phyloP scores from a whole-genome alignment of 2,888 invertebrate species.

The Drosophila crucigera region DNA sequence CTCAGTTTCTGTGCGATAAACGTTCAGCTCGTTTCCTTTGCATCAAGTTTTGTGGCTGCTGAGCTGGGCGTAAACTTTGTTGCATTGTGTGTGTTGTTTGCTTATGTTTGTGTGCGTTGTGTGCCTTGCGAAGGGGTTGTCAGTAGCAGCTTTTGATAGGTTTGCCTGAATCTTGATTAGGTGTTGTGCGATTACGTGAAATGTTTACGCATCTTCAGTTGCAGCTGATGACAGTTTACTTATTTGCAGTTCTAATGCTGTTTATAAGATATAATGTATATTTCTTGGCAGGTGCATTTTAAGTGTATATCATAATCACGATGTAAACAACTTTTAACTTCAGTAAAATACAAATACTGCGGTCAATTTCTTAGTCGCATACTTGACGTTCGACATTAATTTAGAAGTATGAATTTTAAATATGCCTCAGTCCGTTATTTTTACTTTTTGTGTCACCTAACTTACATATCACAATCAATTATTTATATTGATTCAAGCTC shows the following conservation, averaged over 20 bases:
- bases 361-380: neutral
- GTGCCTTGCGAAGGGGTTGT: neutral
- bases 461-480: neutral
- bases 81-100: slow-evolving; percentile 54
- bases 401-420: neutral
- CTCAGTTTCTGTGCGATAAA: slow-evolving; percentile 57
- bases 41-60: slow-evolving; percentile 73
- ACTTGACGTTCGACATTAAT: neutral
- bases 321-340: neutral
- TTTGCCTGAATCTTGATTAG: slow-evolving; percentile 71
- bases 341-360: neutral
- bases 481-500: neutral
- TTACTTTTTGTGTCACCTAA: neutral
- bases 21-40: slow-evolving; percentile 61
- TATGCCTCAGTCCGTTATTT: neutral
- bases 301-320: neutral
- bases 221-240: slow-evolving; percentile 24
- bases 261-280: neutral
- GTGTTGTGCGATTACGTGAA: slow-evolving; percentile 74
- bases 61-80: slow-evolving; percentile 62
- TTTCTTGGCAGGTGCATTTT: neutral
- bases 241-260: slow-evolving; percentile 6
- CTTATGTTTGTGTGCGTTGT: neutral
- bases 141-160: slow-evolving; percentile 40
- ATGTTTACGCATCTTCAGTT: slow-evolving; percentile 69